Evolutionary conservation across 2,888 invertebrate species (phyloP), one percentile per base, ranked within the genome.

Genomic region (Lasioglossum lativentre): DNA sequence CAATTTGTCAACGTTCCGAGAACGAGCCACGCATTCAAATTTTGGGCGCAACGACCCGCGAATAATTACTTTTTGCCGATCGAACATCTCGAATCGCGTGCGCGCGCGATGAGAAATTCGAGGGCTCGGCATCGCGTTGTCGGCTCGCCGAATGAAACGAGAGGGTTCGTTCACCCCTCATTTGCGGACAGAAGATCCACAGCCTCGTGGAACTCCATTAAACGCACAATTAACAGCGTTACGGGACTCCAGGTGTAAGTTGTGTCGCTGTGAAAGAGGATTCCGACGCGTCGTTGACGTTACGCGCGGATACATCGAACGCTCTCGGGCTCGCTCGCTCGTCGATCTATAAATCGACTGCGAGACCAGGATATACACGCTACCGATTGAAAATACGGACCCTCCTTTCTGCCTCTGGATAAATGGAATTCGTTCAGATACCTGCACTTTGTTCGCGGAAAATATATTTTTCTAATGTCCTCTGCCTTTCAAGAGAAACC

Each of bases 11-110:
- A 23, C 8, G 52, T 2, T 52, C 52, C 8, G 23, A 23, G 52
- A 52, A 23, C 52, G 10, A 52, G 52, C 8, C 8, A 10, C 23
- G 52, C 52, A 52, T 52, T 52, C 23, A 8, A 23, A 52, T 52
- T 23, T 52, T 45, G 6, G 23, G 8, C 52, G 23, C 52, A 52
- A 2, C 52, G 19, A 52, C 8, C 52, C 12, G 56, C 4, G 88
- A 82, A 85, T 82, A 86, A 90, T 90, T 86, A 89, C 81, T 88
- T 85, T 74, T 72, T 80, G 70, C 68, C 59, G 86, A 83, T 80
- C 76, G 78, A 68, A 63, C 72, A 52, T 74, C 78, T 75, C 80
- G 81, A 86, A 83, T 81, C 77, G 80, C 80, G 76, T 74, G 56
- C 47, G 45, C 16, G 63, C 45, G 27, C 68, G 23, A 52, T 30